Conservation (phyloP, 1,140 invertebrate species). For the Kradibia gibbosae region DNA sequence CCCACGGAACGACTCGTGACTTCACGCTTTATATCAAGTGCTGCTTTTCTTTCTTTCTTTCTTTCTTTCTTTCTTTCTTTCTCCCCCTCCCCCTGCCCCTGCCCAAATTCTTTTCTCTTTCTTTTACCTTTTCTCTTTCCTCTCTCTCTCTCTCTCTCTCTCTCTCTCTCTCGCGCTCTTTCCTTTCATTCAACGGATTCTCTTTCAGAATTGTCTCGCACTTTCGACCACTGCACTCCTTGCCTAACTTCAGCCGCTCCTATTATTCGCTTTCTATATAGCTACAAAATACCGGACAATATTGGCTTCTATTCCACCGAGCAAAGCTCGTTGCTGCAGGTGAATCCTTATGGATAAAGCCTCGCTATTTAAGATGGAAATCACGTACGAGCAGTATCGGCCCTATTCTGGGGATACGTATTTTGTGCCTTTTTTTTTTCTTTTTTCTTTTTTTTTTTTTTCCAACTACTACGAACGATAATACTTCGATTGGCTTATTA, state of each 20-base stretch:
- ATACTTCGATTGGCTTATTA: too few species aligned
- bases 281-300: background rate
- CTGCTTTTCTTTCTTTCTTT: too few species aligned
- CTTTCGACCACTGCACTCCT: background rate
- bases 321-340: background rate
- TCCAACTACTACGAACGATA: too few species aligned
- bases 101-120: background rate
- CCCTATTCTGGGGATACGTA: too few species aligned
- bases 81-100: background rate
- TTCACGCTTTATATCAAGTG: background rate
- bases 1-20: constrained; percentile 2
- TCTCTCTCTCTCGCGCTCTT: background rate
- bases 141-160: too few species aligned
- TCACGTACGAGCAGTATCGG: too few species aligned
- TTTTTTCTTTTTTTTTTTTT: too few species aligned
- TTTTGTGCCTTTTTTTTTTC: too few species aligned
- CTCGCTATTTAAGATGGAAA: background rate
- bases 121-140: too few species aligned
- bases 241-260: background rate
- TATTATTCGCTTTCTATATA: background rate
- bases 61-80: too few species aligned
- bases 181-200: background rate
- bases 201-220: background rate
- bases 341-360: background rate
- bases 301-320: background rate